Evolutionary conservation across 2,797 vertebrate genomes (phyloP).

Genomic region (Zonotrichia albicollis): DNA sequence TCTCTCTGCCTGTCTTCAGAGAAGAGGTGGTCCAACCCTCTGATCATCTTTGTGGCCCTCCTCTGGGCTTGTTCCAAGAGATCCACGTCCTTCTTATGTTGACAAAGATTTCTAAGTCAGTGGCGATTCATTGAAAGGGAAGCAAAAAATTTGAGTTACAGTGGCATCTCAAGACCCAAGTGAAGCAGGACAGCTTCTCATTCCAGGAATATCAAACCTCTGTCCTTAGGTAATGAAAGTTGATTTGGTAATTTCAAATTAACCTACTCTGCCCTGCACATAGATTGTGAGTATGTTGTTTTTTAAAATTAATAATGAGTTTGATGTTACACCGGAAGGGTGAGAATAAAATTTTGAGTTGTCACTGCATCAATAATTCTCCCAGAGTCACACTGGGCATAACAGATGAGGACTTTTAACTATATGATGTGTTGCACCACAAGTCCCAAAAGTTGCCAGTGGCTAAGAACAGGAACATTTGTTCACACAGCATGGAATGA

Average conservation of each 20-base stretch:
- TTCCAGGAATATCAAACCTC: background rate
- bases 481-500: background rate
- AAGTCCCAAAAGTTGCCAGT: background rate
- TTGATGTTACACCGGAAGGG: background rate
- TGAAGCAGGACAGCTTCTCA: background rate
- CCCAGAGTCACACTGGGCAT: background rate
- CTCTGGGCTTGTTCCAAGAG: background rate
- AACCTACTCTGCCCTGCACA: background rate
- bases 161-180: background rate
- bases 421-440: background rate
- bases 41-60: background rate
- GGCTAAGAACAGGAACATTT: background rate
- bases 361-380: background rate
- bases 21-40: background rate
- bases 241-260: background rate
- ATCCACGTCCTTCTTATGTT: background rate
- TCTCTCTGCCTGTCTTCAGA: background rate
- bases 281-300: background rate
- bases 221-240: background rate
- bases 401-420: background rate
- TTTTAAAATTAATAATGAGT: background rate
- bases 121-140: background rate
- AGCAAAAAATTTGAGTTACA: background rate
- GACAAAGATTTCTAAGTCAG: background rate
- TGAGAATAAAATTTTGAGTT: background rate